Conservation (phyloP, 2,113 vertebrate species). For the Dolichotis patagonum region DNA sequence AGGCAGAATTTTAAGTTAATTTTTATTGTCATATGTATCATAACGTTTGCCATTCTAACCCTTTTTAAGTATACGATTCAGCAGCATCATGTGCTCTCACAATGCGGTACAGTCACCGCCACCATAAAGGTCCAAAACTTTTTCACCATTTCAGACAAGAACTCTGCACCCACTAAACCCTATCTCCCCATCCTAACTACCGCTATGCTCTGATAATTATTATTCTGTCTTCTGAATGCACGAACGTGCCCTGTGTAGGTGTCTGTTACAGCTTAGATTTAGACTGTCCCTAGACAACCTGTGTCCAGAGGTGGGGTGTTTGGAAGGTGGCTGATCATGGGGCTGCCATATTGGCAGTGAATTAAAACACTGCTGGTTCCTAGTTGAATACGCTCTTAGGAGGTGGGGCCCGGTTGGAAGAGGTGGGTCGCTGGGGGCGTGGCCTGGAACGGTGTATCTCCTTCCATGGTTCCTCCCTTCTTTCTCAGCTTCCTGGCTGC, state of each 20-base stretch:
- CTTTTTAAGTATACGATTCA: background rate
- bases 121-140: background rate
- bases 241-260: background rate
- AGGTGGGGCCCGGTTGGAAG: background rate
- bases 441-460: background rate
- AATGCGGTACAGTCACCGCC: no score
- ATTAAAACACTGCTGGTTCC: background rate
- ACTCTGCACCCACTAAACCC: background rate
- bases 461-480: background rate
- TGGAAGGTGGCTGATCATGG: background rate
- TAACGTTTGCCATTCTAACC: background rate
- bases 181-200: rapidly evolving
- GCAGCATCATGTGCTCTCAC: background rate
- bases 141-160: background rate
- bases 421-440: background rate
- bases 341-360: background rate
- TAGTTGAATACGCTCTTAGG: background rate
- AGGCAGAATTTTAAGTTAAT: background rate
- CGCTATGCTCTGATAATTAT: background rate
- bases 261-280: background rate
- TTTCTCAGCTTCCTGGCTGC: background rate
- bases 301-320: background rate
- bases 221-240: background rate
- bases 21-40: background rate
- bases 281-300: background rate